A percentile compares a stretch with the other conserved stretches of the same genome.
These are phyloP conservation scores for Andricus curvator DNA, from an alignment of 2,888 invertebrate species.

Conservation along the genomic window DNA sequence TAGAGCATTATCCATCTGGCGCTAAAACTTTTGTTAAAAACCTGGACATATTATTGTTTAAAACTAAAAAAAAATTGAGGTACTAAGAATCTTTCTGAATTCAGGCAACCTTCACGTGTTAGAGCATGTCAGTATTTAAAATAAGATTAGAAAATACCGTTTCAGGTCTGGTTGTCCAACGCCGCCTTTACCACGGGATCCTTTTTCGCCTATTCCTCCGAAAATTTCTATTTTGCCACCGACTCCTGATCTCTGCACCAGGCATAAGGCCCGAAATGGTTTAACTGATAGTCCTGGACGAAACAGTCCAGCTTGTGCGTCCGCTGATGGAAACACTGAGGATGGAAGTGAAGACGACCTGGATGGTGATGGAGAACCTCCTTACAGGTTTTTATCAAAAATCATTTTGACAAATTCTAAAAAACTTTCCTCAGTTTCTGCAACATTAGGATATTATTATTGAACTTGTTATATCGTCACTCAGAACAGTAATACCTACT, in stretches of 20 bases:
- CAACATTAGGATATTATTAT: neutral
- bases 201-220: conserved; percentile 80
- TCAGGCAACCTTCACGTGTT: neutral
- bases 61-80: neutral
- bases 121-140: neutral
- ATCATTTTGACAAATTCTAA: neutral
- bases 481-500: conserved; percentile 3
- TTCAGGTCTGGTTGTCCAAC: conserved; percentile 75
- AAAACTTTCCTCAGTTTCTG: neutral
- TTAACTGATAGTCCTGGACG: conserved; percentile 71
- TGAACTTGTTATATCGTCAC: neutral
- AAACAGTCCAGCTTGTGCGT: conserved; percentile 71
- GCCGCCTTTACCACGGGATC: conserved; percentile 73
- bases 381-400: conserved; percentile 72
- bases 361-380: conserved; percentile 77
- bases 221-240: conserved; percentile 88
- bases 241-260: conserved; percentile 82
- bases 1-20: too few relatives aligned
- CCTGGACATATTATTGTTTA: too few relatives aligned
- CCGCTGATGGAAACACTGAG: conserved; percentile 74
- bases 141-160: conserved; percentile 45
- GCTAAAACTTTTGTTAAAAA: too few relatives aligned
- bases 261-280: conserved; percentile 69
- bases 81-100: neutral
- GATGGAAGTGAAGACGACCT: conserved; percentile 77